A percentile compares a stretch with the other conserved stretches of the same genome.
Conservation (phyloP, 2,888 invertebrate species). For the Bembecia ichneumoniformis region DNA sequence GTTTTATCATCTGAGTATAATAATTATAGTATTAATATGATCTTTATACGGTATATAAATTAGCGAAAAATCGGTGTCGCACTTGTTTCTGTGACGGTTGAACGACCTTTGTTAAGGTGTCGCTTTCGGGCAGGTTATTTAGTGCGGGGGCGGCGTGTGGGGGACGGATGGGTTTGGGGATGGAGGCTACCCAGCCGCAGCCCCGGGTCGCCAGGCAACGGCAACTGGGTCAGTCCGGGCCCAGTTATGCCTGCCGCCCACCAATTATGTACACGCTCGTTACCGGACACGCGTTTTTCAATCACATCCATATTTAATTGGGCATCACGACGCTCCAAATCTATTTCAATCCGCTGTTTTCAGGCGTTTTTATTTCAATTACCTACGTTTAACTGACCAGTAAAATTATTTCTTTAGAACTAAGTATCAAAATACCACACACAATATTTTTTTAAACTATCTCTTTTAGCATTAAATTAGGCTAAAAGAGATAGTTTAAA, state of each 20-base stretch:
- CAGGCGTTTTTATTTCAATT: conserved; percentile 16
- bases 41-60: too few species aligned
- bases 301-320: conserved; percentile 74
- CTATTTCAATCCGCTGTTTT: conserved; percentile 59
- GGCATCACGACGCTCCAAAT: conserved; percentile 68
- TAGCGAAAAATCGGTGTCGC: conserved; percentile 37
- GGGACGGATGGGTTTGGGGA: conserved; percentile 19
- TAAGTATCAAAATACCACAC: too few species aligned
- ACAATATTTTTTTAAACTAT: too few species aligned
- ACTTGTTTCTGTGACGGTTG: conserved; percentile 55
- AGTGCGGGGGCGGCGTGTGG: conserved; percentile 30
- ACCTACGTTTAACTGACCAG: background rate
- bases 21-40: too few species aligned
- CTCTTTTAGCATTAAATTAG: too few species aligned
- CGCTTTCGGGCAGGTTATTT: conserved; percentile 71
- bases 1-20: too few species aligned
- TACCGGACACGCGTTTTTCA: conserved; percentile 74
- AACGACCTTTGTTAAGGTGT: conserved; percentile 72
- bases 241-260: conserved; percentile 41
- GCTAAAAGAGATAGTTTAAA: too few species aligned
- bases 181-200: conserved; percentile 28
- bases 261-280: conserved; percentile 73
- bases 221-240: conserved; percentile 70
- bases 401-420: background rate
- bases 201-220: conserved; percentile 64